These are phyloP conservation scores for Acanthisitta chloris DNA, from an alignment of 2,113 vertebrate genomes.

Conservation along the genomic window DNA sequence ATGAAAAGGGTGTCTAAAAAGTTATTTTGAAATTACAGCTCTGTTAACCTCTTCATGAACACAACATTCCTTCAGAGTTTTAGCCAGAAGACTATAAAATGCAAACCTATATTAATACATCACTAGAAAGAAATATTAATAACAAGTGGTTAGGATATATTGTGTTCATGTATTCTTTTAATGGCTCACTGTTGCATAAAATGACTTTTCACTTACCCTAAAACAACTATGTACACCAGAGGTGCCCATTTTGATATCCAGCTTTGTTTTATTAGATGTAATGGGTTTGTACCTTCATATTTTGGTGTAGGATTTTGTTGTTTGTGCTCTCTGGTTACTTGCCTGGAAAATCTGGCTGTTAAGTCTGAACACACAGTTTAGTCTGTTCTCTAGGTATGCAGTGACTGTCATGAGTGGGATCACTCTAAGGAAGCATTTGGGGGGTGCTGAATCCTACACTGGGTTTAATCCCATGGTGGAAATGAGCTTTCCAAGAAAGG, in stretches of 20 bases:
- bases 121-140: neutral
- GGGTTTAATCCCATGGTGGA: neutral
- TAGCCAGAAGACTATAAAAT: neutral
- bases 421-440: neutral
- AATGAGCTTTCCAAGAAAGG: neutral
- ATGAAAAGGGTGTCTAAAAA: neutral
- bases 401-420: fast-evolving
- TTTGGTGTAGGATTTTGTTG: neutral
- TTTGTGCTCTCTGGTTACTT: neutral
- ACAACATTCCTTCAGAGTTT: neutral
- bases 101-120: neutral
- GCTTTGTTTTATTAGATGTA: neutral
- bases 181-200: neutral
- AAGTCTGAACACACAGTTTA: neutral
- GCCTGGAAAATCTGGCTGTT: neutral
- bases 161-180: neutral
- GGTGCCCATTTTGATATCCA: neutral
- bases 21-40: neutral
- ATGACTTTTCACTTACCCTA: neutral
- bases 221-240: neutral
- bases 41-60: neutral
- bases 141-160: neutral
- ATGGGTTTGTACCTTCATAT: neutral
- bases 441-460: neutral
- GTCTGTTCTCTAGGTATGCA: neutral